Evolutionary conservation across 2,113 vertebrate genomes (phyloP).

Genomic region (Pheucticus melanocephalus): DNA sequence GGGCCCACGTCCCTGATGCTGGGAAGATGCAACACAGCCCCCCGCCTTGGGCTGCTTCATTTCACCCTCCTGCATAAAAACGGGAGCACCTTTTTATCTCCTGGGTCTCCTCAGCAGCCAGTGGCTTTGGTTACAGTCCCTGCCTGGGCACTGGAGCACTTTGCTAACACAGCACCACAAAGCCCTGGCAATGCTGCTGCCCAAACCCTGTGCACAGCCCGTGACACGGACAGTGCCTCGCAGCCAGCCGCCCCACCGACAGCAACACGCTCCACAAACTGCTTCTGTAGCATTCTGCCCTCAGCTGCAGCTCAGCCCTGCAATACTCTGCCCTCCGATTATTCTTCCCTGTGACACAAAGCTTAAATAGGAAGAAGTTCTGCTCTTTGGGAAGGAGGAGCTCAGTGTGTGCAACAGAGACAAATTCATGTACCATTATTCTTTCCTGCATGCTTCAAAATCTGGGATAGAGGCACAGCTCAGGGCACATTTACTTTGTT

Average conservation of each 20-base stretch:
- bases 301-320: background rate
- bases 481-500: background rate
- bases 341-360: background rate
- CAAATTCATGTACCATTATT: background rate
- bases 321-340: background rate
- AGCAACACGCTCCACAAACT: background rate
- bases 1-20: background rate
- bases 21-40: background rate
- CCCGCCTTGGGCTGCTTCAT: rapidly evolving
- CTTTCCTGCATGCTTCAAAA: background rate
- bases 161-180: background rate
- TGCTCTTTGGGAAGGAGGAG: background rate
- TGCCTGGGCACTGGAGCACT: background rate
- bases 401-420: rapidly evolving
- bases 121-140: background rate
- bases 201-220: background rate
- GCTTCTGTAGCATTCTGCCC: background rate
- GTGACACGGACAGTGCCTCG: rapidly evolving
- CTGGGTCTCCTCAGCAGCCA: background rate
- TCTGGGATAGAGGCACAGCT: background rate
- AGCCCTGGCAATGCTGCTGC: rapidly evolving
- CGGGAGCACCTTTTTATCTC: background rate
- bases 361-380: background rate
- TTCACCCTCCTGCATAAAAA: background rate
- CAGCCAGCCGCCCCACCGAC: background rate